Evolutionary conservation across 1,140 invertebrate genomes (phyloP).

Genomic region (Goniozus legneri): DNA sequence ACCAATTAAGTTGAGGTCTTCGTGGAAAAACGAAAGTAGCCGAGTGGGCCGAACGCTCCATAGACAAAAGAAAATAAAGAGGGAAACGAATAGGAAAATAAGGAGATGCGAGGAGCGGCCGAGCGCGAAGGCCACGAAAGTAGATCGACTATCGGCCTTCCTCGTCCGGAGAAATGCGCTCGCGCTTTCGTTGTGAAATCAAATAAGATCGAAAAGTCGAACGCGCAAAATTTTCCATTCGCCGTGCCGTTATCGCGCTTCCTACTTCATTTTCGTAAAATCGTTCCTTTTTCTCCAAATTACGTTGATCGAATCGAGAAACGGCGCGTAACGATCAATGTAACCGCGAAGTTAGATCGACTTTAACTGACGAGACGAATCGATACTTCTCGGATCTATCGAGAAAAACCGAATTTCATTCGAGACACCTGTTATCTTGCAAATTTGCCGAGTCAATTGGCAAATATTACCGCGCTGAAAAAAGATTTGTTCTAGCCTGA

Average conservation of each 20-base stretch:
- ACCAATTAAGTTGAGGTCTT: too few species aligned
- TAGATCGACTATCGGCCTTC: conserved; percentile 31
- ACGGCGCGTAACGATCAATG: not conserved
- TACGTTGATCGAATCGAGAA: conserved; percentile 6
- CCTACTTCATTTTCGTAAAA: conserved; percentile 22
- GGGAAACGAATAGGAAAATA: not conserved
- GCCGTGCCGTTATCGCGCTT: conserved; percentile 3
- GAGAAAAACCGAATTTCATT: too few species aligned
- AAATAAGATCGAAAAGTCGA: not conserved
- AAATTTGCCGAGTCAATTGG: too few species aligned
- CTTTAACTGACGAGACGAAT: not conserved
- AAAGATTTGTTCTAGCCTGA: too few species aligned
- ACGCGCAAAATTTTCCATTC: conserved; percentile 13
- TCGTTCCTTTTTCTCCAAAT: conserved; percentile 18
- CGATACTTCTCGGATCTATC: too few species aligned
- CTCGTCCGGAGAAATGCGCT: conserved; percentile 42
- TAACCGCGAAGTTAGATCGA: not conserved
- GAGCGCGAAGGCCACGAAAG: conserved; percentile 45
- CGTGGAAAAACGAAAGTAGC: not conserved
- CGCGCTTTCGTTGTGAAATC: conserved; percentile 5
- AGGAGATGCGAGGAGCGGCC: not conserved
- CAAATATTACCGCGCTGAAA: too few species aligned
- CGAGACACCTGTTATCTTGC: too few species aligned
- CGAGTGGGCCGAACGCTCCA: not conserved
- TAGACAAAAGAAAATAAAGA: not conserved